Percentiles rank a stretch among this genome's conserved stretches.
These are phyloP conservation scores for Diogma glabrata DNA, from an alignment of 2,888 invertebrate genomes.

Conservation along the genomic window DNA sequence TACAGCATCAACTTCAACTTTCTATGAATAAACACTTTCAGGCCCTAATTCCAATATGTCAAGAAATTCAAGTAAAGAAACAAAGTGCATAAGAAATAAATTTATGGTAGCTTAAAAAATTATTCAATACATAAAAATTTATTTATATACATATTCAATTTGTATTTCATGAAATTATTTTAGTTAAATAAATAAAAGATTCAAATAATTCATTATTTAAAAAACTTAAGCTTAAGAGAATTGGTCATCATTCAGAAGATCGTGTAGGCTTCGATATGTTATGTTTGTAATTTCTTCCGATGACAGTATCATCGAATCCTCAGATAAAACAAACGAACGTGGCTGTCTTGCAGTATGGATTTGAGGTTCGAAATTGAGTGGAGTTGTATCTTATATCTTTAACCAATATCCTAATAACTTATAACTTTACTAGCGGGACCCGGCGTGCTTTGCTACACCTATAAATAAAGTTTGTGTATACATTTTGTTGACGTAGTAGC, in stretches of 20 bases:
- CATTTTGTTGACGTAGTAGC: too few species aligned
- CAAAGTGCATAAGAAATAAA: neutral
- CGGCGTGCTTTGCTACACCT: too few species aligned
- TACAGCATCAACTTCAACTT: constrained; percentile 6
- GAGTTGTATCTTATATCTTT: too few species aligned
- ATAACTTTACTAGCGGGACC: too few species aligned
- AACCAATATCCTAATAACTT: too few species aligned
- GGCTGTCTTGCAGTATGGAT: constrained; percentile 1
- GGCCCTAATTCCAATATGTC: constrained; percentile 5
- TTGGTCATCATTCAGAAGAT: constrained; percentile 4
- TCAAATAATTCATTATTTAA: neutral
- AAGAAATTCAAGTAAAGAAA: neutral
- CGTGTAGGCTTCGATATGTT: neutral
- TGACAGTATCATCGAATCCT: neutral
- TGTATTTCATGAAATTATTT: constrained; percentile 2
- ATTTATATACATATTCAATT: neutral
- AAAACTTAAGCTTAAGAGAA: neutral
- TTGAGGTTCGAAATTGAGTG: neutral
- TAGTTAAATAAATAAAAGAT: neutral
- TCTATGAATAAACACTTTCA: neutral
- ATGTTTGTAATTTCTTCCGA: neutral
- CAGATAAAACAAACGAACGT: neutral
- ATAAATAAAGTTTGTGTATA: too few species aligned
- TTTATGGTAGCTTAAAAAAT: neutral
- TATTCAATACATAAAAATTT: neutral